Evolutionary conservation across 1,140 invertebrate species (phyloP).

Genomic region (Tetramorium alpestre): DNA sequence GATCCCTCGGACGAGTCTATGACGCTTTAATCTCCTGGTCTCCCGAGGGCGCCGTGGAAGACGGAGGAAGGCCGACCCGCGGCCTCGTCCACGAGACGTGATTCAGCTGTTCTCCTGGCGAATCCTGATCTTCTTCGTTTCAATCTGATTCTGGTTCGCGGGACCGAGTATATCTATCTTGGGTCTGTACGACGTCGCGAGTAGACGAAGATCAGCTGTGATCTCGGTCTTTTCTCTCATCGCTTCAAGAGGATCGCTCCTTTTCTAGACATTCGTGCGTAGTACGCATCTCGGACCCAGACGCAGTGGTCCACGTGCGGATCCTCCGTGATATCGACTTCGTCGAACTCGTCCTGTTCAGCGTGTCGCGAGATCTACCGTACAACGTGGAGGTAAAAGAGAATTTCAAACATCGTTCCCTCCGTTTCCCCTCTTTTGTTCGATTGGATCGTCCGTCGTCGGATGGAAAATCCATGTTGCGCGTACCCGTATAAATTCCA

Average conservation of each 20-base stretch:
- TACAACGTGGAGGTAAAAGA: constrained; percentile 69
- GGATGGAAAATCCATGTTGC: constrained; percentile 43
- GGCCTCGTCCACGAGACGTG: not conserved
- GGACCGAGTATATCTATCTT: not conserved
- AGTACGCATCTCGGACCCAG: not conserved
- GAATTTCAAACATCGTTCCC: not conserved
- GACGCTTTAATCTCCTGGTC: constrained; percentile 36
- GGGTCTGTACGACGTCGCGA: not conserved
- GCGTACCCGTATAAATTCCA: constrained; percentile 13
- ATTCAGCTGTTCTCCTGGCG: not conserved
- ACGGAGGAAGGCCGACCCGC: not conserved
- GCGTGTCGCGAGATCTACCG: not conserved
- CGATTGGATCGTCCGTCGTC: constrained; percentile 12
- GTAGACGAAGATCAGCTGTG: not conserved
- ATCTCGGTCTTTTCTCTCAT: not conserved
- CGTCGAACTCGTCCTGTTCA: not conserved
- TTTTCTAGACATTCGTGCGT: not conserved
- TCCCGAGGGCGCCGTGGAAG: not conserved
- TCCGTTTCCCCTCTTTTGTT: not conserved
- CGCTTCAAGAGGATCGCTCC: not conserved
- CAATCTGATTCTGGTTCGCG: not conserved
- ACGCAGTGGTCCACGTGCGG: constrained; percentile 53
- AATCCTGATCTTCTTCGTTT: not conserved
- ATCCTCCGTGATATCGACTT: not conserved
- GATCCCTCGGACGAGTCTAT: constrained; percentile 57